Conservation (phyloP, 2,113 vertebrate species). For the Archilochus colubris region DNA sequence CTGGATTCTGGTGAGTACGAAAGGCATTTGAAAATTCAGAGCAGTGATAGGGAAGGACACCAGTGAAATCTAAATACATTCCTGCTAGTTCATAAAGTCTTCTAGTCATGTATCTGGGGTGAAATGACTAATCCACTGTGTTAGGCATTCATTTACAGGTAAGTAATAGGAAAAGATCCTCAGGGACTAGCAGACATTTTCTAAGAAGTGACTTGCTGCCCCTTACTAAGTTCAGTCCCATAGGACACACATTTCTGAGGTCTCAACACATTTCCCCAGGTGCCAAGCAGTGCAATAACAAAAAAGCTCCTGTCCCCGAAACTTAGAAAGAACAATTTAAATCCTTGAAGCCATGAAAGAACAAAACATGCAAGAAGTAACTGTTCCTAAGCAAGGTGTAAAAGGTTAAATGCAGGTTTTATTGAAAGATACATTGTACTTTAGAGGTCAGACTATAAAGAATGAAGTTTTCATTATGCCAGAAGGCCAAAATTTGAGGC, state of each 20-base stretch:
- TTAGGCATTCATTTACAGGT: constrained; percentile 49
- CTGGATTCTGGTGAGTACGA: background rate
- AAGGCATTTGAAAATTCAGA: constrained; percentile 16
- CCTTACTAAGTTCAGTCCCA: constrained; percentile 1
- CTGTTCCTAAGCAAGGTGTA: background rate
- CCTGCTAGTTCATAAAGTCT: background rate
- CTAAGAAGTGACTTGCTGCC: constrained; percentile 33
- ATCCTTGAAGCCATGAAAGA: background rate
- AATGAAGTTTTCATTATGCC: background rate
- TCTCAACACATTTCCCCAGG: background rate
- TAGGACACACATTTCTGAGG: constrained; percentile 21
- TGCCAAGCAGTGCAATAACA: constrained; percentile 6
- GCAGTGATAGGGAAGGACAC: background rate
- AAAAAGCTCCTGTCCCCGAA: background rate
- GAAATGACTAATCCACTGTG: constrained; percentile 33
- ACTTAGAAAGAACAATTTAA: background rate
- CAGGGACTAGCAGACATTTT: constrained; percentile 6
- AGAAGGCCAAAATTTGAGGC: background rate
- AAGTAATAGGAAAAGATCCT: constrained; percentile 41
- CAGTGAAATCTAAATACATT: background rate
- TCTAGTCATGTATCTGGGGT: constrained; percentile 30
- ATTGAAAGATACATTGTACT: background rate
- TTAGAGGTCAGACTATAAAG: background rate
- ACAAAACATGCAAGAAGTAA: background rate
- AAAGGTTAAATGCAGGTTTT: background rate